Evolutionary conservation across 2,113 vertebrate species (phyloP), one percentile per base, ranked within the genome.

Genomic region (Tringa solitaria): DNA sequence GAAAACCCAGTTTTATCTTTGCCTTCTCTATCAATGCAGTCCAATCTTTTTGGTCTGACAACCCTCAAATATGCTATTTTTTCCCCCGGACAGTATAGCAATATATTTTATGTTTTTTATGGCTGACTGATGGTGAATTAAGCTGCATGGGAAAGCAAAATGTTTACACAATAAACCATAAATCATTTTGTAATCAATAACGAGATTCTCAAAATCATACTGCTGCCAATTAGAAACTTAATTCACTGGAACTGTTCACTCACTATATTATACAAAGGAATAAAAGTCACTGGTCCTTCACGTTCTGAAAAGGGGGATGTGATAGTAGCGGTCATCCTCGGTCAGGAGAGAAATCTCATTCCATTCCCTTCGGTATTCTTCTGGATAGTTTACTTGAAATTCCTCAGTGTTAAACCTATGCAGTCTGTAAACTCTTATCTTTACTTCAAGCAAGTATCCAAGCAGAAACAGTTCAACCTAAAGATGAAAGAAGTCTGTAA

Each of bases 401-500:
- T 98, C 97, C 87, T 97, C 97, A 46, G 97, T 98, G 77, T 98
- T 98, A 91, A 98, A 98, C 87, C 96, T 98, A 87, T 95, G 98
- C 57, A 98, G 95, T 81, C 98, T 97, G 93, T 98, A 98, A 79
- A 98, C 97, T 96, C 95, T 97, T 89, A 99, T 98, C 93, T 97
- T 98, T 45, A 98, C 94, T 97, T 98, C 93, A 83, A 99, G 97
- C 88, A 98, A 94, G 70, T 98, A 97, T 74, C 98, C 98, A 53
- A 99, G 97, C 89, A 99, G 97, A 95, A 96, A 97, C 84, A 99
- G 94, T 85, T 99, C 98, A 87, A 98, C 97, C 98, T 99, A 30
- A 59, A 91, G 94, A 89, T 12, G 57, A 96, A 50, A 94, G 75
- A 93, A 93, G 35, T 64, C 51, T 64, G 37, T 94, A 56, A 96